Conservation (phyloP, 2,113 vertebrate genomes). For the Ailuropoda melanoleuca region DNA sequence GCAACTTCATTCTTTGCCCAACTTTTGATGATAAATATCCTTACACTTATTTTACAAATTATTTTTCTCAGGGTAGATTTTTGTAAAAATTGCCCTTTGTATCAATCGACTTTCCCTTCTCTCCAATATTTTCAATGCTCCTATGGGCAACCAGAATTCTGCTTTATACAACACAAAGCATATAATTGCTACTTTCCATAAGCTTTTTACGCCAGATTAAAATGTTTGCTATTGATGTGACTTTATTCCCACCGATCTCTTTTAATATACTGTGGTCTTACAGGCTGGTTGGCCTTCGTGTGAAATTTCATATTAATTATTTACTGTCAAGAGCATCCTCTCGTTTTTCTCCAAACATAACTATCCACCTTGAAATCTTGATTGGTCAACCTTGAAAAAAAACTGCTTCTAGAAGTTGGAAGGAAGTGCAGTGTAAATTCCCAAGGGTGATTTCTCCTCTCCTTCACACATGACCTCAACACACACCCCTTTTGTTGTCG, state of each 20-base stretch:
- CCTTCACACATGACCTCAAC: background rate
- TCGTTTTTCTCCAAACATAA: background rate
- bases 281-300: background rate
- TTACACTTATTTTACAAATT: background rate
- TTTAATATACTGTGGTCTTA: background rate
- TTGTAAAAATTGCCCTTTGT: background rate
- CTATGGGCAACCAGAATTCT: background rate
- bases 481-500: background rate
- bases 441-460: background rate
- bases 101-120: background rate
- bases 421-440: background rate
- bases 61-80: background rate
- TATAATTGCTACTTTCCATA: background rate
- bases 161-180: background rate
- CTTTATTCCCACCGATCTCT: background rate
- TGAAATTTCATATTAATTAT: slow-evolving; percentile 16
- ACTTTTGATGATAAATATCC: background rate
- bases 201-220: background rate
- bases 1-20: background rate
- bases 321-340: background rate
- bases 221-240: background rate
- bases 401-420: background rate
- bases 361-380: background rate
- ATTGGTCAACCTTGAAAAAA: background rate
- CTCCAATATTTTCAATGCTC: background rate